A percentile compares a stretch with the other conserved stretches of the same genome.
Evolutionary conservation across 2,797 vertebrate species (phyloP).

Genomic region (Mus spretus): DNA sequence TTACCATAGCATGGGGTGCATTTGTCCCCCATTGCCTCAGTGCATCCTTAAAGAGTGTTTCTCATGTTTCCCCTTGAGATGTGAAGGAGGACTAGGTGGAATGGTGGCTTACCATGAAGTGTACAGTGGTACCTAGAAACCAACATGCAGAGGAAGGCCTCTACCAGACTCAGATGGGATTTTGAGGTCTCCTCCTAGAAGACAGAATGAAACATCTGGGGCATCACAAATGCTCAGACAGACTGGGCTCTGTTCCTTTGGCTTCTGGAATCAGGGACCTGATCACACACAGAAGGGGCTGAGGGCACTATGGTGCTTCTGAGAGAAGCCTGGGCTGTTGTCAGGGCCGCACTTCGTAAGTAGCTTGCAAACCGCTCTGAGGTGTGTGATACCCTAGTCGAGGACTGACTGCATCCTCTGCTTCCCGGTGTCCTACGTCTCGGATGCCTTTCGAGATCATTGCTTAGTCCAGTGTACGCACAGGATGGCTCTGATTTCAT

Average conservation of each 20-base stretch:
- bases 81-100: background rate
- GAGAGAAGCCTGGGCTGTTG: background rate
- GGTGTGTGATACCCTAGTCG: background rate
- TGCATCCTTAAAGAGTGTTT: background rate
- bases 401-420: background rate
- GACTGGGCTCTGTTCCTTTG: background rate
- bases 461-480: conserved; percentile 51
- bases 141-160: background rate
- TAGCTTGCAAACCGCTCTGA: background rate
- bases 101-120: background rate
- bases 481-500: conserved; percentile 72
- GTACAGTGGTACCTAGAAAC: fast-evolving
- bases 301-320: fast-evolving
- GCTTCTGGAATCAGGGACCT: background rate
- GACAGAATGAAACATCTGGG: fast-evolving
- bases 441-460: background rate
- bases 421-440: background rate
- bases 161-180: background rate
- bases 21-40: background rate
- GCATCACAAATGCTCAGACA: fast-evolving
- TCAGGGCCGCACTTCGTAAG: too few species aligned
- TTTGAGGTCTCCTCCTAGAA: background rate
- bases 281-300: background rate
- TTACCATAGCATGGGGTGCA: fast-evolving
- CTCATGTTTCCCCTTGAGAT: background rate